Conservation (phyloP, 2,113 vertebrate species). For the Oxyruncus cristatus region DNA sequence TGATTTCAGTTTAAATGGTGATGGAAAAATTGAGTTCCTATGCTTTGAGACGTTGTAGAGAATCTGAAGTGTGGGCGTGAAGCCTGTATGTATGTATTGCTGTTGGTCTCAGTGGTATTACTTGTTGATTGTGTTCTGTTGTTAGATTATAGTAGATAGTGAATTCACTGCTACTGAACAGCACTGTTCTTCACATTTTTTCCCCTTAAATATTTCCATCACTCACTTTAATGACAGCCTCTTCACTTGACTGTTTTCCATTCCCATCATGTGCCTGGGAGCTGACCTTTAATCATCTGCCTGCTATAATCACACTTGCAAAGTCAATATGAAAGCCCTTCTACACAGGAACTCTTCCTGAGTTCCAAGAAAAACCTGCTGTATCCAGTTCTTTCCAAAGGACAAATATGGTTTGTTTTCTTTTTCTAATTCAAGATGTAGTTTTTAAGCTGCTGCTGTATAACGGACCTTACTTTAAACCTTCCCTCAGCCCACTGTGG, state of each 20-base stretch:
- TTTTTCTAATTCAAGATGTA: neutral
- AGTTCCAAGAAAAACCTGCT: neutral
- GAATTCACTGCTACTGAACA: neutral
- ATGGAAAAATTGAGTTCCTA: neutral
- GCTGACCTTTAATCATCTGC: constrained; percentile 38
- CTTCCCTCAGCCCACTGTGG: neutral
- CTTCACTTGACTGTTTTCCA: constrained; percentile 37
- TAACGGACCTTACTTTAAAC: neutral
- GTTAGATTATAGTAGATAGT: neutral
- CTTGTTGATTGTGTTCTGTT: neutral
- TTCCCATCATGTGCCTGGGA: constrained; percentile 2
- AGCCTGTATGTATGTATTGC: neutral
- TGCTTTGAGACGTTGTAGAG: neutral
- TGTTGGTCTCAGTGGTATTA: neutral
- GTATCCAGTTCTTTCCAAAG: neutral
- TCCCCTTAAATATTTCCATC: constrained; percentile 10
- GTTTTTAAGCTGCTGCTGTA: neutral
- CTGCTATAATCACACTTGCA: neutral
- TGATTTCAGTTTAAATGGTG: neutral
- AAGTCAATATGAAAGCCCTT: neutral
- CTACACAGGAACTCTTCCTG: neutral
- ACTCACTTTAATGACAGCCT: constrained; percentile 5
- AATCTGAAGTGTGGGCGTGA: neutral
- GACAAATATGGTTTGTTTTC: neutral
- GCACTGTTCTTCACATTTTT: neutral